Evolutionary conservation across 2,797 vertebrate genomes (phyloP).

Genomic region (Neomorphus geoffroyi): DNA sequence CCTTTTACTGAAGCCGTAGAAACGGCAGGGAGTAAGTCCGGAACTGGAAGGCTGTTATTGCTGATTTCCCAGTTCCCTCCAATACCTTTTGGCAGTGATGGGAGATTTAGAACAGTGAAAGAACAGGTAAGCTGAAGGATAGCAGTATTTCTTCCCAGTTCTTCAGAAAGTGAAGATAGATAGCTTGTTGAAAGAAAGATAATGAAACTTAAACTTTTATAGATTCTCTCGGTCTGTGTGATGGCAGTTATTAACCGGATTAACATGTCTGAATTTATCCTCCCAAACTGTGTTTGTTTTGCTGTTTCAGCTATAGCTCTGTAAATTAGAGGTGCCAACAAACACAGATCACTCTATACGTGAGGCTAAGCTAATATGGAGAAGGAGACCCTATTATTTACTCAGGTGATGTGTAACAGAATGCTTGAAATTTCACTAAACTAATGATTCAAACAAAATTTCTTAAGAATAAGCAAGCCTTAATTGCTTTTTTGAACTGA

Average conservation of each 20-base stretch:
- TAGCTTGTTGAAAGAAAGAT: not conserved
- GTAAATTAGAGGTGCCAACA: not conserved
- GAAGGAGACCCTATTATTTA: not conserved
- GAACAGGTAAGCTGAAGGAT: not conserved
- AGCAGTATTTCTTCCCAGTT: not conserved
- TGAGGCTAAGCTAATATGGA: not conserved
- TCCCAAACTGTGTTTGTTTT: not conserved
- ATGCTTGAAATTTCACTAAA: not conserved
- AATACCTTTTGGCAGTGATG: not conserved
- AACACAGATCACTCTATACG: not conserved
- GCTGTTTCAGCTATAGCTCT: not conserved
- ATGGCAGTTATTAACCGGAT: not conserved
- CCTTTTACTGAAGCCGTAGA: not conserved
- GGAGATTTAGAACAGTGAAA: slow-evolving; percentile 3
- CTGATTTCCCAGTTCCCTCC: not conserved
- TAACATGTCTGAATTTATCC: not conserved
- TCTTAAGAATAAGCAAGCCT: not conserved
- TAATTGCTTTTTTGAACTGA: not conserved
- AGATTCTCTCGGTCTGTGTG: not conserved
- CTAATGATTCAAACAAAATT: not conserved
- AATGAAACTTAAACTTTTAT: not conserved
- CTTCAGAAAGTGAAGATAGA: not conserved
- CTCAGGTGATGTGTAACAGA: not conserved
- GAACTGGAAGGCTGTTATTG: not conserved
- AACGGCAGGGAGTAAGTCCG: not conserved